Evolutionary conservation across 2,113 vertebrate genomes (phyloP), one percentile per base, ranked within the genome.

Genomic region (Mungos mungo): DNA sequence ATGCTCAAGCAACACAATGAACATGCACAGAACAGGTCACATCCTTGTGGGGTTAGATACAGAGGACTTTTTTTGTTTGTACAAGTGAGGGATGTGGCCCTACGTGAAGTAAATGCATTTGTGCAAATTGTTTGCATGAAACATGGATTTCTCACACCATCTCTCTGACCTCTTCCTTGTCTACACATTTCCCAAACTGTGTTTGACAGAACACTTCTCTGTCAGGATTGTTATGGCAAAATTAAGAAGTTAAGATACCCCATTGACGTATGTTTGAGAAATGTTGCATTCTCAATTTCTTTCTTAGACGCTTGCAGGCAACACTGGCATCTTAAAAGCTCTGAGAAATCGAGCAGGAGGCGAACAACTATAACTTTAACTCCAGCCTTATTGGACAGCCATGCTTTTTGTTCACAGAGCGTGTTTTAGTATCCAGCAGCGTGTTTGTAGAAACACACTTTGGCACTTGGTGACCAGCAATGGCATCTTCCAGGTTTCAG

Each of bases 1-100:
- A 88, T 98, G 97, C 91, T 97, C 31, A 38, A 88, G 33, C 91
- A 93, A n/a, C 41, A 93, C 84, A 94, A 91, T 45, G 12, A 1
- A 45, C 86, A 47, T 88, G 92, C 89, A 76, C 71, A 81, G 18
- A 14, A 13, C 31, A 80, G 29, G 27, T 87, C 31, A 96, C 93
- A 86, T 89, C 65, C 88, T 63, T 93, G 65, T 13, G n/a, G 54
- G 57, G 92, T 63, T 90, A 54, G 27, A 68, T 68, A 92, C 52
- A 72, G 25, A 66, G 60, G 89, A 90, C 27, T 77, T 74, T 52
- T 33, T 35, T 77, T 47, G 23, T 79, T 81, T 50, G 11, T 41
- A 38, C 9, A 66, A 41, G 25, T 33, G 27, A 80, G 23, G 27
- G 31, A 23, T 29, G 57, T 52, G 76, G 33, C 74, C 74, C 27